Conservation (phyloP, 2,113 vertebrate genomes). For the Gorsachius goisagi region DNA sequence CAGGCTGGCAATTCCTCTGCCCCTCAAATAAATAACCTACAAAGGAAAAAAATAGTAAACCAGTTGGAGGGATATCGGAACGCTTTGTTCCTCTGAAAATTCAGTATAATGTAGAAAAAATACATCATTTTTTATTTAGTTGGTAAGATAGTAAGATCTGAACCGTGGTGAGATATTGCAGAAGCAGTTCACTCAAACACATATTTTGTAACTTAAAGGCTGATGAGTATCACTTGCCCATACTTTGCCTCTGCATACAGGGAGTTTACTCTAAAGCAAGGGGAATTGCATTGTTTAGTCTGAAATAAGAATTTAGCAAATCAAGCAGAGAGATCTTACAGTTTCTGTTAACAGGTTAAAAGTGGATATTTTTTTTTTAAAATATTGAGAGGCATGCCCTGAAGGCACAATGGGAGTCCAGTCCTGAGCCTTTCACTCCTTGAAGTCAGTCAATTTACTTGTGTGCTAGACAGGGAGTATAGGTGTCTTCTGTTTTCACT, state of each 20-base stretch:
- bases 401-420: background rate
- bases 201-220: background rate
- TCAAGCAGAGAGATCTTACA: background rate
- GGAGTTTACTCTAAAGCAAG: background rate
- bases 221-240: background rate
- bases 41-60: background rate
- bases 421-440: background rate
- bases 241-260: background rate
- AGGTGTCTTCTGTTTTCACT: background rate
- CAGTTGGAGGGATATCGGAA: background rate
- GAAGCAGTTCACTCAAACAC: background rate
- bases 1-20: background rate
- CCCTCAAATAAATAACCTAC: conserved; percentile 15
- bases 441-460: background rate
- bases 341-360: background rate
- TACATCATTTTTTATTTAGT: background rate
- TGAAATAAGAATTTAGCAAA: background rate
- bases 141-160: background rate
- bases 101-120: background rate
- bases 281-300: background rate
- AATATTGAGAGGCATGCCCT: background rate
- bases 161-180: background rate
- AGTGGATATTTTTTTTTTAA: no score
- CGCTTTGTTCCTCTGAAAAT: background rate
- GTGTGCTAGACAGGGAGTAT: background rate